phyloP scores from a whole-genome alignment of 2,888 invertebrate species.

The Drosophila paramelanica region DNA sequence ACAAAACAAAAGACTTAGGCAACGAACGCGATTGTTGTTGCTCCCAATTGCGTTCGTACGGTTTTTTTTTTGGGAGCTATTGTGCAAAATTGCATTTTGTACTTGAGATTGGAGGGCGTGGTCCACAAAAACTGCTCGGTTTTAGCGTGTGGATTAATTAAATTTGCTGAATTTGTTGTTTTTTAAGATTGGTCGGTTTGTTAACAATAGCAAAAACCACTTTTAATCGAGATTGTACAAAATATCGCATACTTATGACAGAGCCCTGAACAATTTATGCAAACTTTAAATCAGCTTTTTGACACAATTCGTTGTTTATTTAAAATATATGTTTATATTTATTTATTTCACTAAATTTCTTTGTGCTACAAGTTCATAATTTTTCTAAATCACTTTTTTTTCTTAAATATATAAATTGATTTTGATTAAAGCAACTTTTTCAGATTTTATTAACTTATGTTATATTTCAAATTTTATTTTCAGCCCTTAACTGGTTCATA shows the following conservation, averaged over 20 bases:
- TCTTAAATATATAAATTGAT: not conserved
- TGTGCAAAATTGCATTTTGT: conserved; percentile 26
- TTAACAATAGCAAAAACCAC: not conserved
- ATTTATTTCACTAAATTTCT: not conserved
- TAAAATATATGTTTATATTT: too few relatives aligned
- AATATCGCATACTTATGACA: too few relatives aligned
- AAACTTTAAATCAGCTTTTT: too few relatives aligned
- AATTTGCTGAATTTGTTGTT: conserved; percentile 5
- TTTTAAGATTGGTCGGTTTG: conserved; percentile 8
- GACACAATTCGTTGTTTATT: too few relatives aligned
- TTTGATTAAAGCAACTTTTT: not conserved
- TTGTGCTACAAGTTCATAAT: too few relatives aligned
- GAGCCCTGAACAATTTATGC: too few relatives aligned
- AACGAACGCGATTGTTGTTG: conserved; percentile 56
- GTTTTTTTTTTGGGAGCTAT: conserved; percentile 9
- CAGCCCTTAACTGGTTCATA: not conserved
- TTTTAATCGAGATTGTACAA: too few relatives aligned
- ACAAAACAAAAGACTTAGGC: conserved; percentile 73
- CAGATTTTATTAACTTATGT: not conserved
- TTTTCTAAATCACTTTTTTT: too few relatives aligned
- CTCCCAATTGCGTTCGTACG: conserved; percentile 27
- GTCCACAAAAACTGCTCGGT: not conserved
- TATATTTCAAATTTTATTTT: not conserved
- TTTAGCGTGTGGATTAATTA: not conserved
- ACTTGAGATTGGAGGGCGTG: not conserved